Percentiles rank a stretch among this genome's conserved stretches.
phyloP scores from a whole-genome alignment of 1,140 invertebrate genomes.

The Drosophila yakuba region DNA sequence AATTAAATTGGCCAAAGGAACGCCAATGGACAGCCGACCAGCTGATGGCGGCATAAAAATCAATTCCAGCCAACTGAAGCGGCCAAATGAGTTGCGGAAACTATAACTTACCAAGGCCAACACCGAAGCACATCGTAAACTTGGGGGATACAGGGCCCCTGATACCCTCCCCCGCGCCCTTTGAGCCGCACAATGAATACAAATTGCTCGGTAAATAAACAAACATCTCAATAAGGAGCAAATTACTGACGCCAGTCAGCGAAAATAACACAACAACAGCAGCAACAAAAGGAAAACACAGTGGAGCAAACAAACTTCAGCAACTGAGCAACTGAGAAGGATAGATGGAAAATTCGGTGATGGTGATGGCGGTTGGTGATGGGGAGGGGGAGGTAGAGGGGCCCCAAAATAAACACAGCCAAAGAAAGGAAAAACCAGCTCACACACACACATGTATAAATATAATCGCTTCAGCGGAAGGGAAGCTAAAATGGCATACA shows the following conservation, averaged over 20 bases:
- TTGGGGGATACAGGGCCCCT: slow-evolving; percentile 31
- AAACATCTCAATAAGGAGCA: slow-evolving; percentile 83
- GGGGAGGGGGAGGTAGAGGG: slow-evolving; percentile 6
- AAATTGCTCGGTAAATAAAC: slow-evolving; percentile 83
- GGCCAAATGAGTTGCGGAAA: slow-evolving; percentile 81
- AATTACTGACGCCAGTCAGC: slow-evolving; percentile 79
- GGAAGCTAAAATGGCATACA: slow-evolving; percentile 12
- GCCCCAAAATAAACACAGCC: slow-evolving; percentile 71
- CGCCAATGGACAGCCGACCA: slow-evolving; percentile 22
- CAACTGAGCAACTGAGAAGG: slow-evolving; percentile 19
- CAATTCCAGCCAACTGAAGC: slow-evolving; percentile 72
- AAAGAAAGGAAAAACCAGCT: slow-evolving; percentile 37
- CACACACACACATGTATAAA: slow-evolving; percentile 49
- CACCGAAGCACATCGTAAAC: slow-evolving; percentile 53
- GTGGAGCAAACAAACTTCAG: slow-evolving; percentile 40
- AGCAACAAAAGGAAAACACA: slow-evolving; percentile 17
- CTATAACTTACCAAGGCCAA: slow-evolving; percentile 75
- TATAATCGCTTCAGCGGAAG: slow-evolving; percentile 42
- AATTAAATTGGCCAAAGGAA: slow-evolving; percentile 68
- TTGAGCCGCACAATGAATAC: slow-evolving; percentile 76
- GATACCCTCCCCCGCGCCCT: not conserved
- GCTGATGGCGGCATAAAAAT: slow-evolving; percentile 70
- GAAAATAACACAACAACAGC: slow-evolving; percentile 57
- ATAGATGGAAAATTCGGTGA: slow-evolving; percentile 3
- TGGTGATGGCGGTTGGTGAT: not conserved